Conservation (phyloP, 2,797 vertebrate genomes). For the Ctenochaetus hawaiiensis region DNA sequence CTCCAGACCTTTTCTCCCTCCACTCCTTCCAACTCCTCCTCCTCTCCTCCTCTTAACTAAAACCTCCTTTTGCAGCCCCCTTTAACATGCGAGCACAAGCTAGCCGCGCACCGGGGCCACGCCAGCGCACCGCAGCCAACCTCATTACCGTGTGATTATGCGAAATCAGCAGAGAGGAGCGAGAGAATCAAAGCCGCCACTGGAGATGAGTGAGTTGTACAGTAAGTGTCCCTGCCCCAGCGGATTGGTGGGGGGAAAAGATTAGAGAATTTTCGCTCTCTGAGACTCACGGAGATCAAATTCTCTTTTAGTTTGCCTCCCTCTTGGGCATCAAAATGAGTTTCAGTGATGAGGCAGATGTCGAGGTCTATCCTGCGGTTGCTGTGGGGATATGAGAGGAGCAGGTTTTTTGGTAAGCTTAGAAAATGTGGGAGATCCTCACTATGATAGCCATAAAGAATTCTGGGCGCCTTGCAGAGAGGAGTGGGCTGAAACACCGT, state of each 20-base stretch:
- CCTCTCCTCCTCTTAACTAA: slow-evolving; percentile 43
- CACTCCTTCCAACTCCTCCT: slow-evolving; percentile 36
- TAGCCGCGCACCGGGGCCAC: slow-evolving; percentile 36
- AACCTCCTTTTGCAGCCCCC: slow-evolving; percentile 38
- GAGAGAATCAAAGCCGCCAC: slow-evolving; percentile 76
- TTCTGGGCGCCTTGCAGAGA: slow-evolving; percentile 60
- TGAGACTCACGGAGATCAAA: slow-evolving; percentile 65
- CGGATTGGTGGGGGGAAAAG: slow-evolving; percentile 61
- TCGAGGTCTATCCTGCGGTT: slow-evolving; percentile 48
- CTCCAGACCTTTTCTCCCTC: slow-evolving; percentile 52
- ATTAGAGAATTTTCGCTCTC: slow-evolving; percentile 70
- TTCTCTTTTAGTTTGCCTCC: slow-evolving; percentile 71
- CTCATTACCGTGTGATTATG: slow-evolving; percentile 82
- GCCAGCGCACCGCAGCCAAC: slow-evolving; percentile 58
- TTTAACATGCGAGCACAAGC: slow-evolving; percentile 41
- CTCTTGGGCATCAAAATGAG: slow-evolving; percentile 68
- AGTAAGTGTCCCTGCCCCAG: slow-evolving; percentile 72
- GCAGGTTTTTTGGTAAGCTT: slow-evolving; percentile 63
- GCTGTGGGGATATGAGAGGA: slow-evolving; percentile 47
- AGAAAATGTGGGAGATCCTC: slow-evolving; percentile 72
- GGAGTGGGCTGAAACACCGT: slow-evolving; percentile 64
- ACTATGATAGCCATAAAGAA: slow-evolving; percentile 62
- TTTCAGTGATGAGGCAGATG: slow-evolving; percentile 71
- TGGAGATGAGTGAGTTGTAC: slow-evolving; percentile 79
- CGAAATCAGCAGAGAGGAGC: slow-evolving; percentile 76